Base-by-base conservation (phyloP, 2,797 vertebrate genomes). In the Sebastes cheni region DNA sequence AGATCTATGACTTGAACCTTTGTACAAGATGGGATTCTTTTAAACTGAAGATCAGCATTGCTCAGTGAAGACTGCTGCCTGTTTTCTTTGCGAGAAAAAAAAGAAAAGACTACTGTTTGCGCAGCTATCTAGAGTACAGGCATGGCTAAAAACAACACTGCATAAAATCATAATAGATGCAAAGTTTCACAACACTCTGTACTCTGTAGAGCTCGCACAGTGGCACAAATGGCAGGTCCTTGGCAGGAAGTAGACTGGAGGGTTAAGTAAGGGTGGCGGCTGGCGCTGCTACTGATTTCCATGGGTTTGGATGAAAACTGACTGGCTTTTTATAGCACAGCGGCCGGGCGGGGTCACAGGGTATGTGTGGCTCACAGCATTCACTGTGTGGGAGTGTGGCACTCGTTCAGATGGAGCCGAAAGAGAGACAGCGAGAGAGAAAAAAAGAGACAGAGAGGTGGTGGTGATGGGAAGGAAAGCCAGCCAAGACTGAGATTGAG, bases 281-380 rank as follows among this genome's bases (percentile, higher is more conserved):
- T 91, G 91, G 91, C 77, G 61, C 80, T 91, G 87, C 88, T 81
- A 81, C 86, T 90, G 86, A 90, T 93, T 93, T 93, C 91, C 83
- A 83, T 91, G 88, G 89, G 87, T 93, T 93, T 92, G 89, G 93
- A 90, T 81, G 86, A 92, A 92, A 93, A 92, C 72, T 79, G 68
- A 71, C 73, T 46, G 62, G 75, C 93, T 95, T 94, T 95, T 94
- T 94, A 92, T 94, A 95, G 92, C 85, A 64, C 86, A 74, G 87
- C 69, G 88, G 89, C 87, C 85, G 81, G 91, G 91, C 77, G 88
- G 92, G 94, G 93, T 95, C 93, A 93, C 73, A 55, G 89, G 84
- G 93, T 93, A 81, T 93, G 87, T 85, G 91, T 87, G 86, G 91
- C 91, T 88, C 64, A 88, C 81, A 92, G 86, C 86, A 27, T 88